Evolutionary conservation across 2,113 vertebrate genomes (phyloP).

Genomic region (Centrocercus urophasianus): DNA sequence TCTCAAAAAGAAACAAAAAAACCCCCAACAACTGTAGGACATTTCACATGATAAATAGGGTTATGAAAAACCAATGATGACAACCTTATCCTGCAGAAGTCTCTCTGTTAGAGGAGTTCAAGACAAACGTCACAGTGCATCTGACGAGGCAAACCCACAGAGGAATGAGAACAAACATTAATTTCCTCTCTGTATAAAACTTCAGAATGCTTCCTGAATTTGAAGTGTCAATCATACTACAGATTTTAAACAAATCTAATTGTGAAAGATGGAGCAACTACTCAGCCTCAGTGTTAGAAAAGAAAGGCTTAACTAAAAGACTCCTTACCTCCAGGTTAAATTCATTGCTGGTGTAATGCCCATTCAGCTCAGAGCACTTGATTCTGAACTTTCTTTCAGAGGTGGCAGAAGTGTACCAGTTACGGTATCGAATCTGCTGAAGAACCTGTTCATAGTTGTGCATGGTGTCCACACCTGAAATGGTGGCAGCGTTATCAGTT

Average conservation of each 20-base stretch:
- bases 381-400: constrained; percentile 87
- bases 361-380: constrained; percentile 95
- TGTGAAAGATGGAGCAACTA: background rate
- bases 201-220: background rate
- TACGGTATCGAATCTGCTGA: constrained; percentile 86
- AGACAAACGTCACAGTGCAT: background rate
- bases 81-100: background rate
- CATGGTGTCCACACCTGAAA: constrained; percentile 92
- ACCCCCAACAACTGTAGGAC: background rate
- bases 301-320: background rate
- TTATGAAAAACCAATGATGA: background rate
- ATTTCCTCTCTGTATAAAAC: background rate
- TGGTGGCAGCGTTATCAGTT: background rate
- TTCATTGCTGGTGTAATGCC: constrained; percentile 94
- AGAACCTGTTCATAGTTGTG: constrained; percentile 91
- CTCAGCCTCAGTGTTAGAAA: background rate
- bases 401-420: constrained; percentile 78
- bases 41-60: background rate
- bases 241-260: background rate
- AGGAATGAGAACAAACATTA: background rate
- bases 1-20: background rate
- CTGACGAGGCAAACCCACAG: background rate
- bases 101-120: background rate
- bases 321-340: constrained; percentile 90
- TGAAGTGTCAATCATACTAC: background rate